phyloP scores from a whole-genome alignment of 2,888 invertebrate species.

The Mesorhabditis spiculigera region DNA sequence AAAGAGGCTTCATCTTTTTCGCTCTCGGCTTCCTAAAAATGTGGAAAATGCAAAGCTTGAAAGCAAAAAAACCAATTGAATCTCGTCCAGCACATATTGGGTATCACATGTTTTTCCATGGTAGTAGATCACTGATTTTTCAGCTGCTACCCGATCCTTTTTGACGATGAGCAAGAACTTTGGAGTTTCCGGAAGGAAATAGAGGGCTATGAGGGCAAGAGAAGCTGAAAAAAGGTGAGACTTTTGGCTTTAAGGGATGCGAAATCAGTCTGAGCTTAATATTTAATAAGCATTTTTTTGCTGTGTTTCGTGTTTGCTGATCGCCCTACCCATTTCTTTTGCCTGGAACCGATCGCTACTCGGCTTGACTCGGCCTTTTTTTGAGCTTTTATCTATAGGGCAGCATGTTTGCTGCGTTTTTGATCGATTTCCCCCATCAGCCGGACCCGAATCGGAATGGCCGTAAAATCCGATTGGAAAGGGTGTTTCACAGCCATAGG shows the following conservation, averaged over 20 bases:
- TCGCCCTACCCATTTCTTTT: no score
- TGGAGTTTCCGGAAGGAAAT: slow-evolving; percentile 45
- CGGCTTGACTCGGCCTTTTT: no score
- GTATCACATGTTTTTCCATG: slow-evolving; percentile 34
- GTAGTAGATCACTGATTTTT: slow-evolving; percentile 33
- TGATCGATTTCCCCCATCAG: no score
- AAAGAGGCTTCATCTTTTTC: slow-evolving; percentile 20
- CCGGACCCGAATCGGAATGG: no score
- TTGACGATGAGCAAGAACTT: slow-evolving; percentile 37
- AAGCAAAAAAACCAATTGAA: slow-evolving; percentile 18
- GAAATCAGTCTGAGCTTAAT: not conserved
- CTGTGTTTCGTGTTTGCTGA: not conserved
- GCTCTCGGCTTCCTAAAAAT: slow-evolving; percentile 28
- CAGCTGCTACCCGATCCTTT: slow-evolving; percentile 22
- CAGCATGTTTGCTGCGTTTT: no score
- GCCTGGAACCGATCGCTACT: no score
- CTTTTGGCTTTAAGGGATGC: not conserved
- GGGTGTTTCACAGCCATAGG: no score
- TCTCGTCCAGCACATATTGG: slow-evolving; percentile 30
- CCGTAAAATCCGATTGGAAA: no score
- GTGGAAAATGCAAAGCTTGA: no score
- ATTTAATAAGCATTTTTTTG: not conserved
- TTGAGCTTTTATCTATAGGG: no score
- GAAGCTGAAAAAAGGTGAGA: slow-evolving; percentile 18
- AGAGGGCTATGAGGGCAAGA: slow-evolving; percentile 26